phyloP scores from a whole-genome alignment of 1,140 invertebrate genomes.

The Bombus pyrosoma region DNA sequence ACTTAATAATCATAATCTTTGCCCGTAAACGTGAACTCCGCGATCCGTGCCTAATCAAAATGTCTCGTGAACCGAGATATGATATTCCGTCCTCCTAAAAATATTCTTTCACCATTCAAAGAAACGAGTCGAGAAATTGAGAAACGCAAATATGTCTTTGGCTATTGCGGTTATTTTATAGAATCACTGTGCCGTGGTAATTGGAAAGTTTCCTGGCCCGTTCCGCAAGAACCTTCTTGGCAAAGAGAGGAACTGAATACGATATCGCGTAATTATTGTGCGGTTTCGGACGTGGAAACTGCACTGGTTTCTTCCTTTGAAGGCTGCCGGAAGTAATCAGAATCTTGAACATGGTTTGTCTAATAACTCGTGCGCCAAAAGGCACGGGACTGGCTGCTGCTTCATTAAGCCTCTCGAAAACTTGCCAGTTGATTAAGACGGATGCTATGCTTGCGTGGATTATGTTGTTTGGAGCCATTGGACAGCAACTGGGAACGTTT shows the following conservation, averaged over 20 bases:
- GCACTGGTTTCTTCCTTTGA: slow-evolving; percentile 57
- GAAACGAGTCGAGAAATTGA: not conserved
- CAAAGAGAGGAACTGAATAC: slow-evolving; percentile 17
- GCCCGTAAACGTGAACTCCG: not conserved
- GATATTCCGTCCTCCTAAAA: not conserved
- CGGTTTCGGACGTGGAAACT: slow-evolving; percentile 54
- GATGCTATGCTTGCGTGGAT: not conserved
- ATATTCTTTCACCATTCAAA: not conserved
- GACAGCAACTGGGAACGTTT: not conserved
- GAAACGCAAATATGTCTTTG: not conserved
- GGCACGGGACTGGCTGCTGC: slow-evolving; percentile 61
- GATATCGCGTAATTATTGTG: slow-evolving; percentile 65
- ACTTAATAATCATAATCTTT: not conserved
- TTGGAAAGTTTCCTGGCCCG: slow-evolving; percentile 15
- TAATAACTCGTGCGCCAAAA: slow-evolving; percentile 69
- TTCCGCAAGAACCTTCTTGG: not conserved
- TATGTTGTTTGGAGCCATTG: not conserved
- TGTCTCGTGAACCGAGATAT: not conserved
- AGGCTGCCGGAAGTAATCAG: slow-evolving; percentile 69
- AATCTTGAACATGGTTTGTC: slow-evolving; percentile 68
- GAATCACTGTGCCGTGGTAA: slow-evolving; percentile 10
- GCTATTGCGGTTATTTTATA: not conserved
- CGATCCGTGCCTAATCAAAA: not conserved
- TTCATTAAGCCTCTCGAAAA: slow-evolving; percentile 66
- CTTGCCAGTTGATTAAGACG: slow-evolving; percentile 57